Base-by-base conservation (phyloP, 2,113 vertebrate genomes). In the Grammomys surdaster region DNA sequence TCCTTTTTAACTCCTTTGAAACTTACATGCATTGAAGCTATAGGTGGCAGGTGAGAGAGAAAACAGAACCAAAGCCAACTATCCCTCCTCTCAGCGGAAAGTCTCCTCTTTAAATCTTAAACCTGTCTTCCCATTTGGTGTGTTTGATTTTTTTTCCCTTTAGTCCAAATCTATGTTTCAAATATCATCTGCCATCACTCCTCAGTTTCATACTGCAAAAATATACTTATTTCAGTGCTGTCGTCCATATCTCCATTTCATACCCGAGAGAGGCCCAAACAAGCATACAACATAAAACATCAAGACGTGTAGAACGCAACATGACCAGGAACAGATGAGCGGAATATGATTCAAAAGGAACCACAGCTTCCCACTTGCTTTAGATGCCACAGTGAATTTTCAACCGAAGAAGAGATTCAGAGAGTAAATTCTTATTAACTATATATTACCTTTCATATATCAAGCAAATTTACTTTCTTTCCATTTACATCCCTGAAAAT, bases 1-100 rank as follows among this genome's bases (percentile, higher is more conserved):
- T 96, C 36, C 72, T 69, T 94, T 95, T 96, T 77, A 95, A 89
- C 72, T 96, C 54, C 40, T 95, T 97, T 96, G 33, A 94, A 93
- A 82, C 65, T 82, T 67, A 28, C 31, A 65, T 40, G 13, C 5
- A 80, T 72, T 58, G 48, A 89, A 91, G 11, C 20, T 80, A 58
- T 16, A 94, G 17, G 22, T 46, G n/a, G n/a, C 48, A 87, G 73
- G 36, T 7, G 24, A 33, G 40, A 90, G 14, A 36, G 7, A 28
- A 73, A 31, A 75, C 81, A 48, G 24, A 90, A 91, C 43, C 48
- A 31, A 17, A 6, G 1, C 3, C 67, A 31, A 7, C 0, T 43
- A 69, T 1, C 36, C 7, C 22, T 67, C 82, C 40, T 73, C 7
- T 69, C 13, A 11, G 14, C 11, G 40, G 40, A 19, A 20, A 82